Base-by-base conservation (phyloP, 2,113 vertebrate species). In the Saccopteryx leptura region DNA sequence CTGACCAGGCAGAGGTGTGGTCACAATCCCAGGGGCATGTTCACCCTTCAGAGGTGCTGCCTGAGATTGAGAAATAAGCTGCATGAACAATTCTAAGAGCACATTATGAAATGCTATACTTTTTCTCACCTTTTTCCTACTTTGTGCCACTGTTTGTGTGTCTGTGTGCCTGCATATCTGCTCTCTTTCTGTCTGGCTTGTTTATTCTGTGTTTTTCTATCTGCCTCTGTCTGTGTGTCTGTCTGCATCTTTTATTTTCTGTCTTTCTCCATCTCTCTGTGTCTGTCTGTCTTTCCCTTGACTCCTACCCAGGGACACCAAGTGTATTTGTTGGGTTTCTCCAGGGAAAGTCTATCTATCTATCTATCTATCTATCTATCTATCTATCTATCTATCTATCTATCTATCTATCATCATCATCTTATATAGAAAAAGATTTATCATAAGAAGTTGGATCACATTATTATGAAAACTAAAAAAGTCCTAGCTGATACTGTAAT, bases 21-120 rank as follows among this genome's bases (percentile, higher is more conserved):
- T 79, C 93, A 33, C 85, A 75, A 69, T 86, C 58, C 7, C 7
- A 79, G 21, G 24, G 74, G 4, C 81, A 58, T n/a, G n/a, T 52
- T 88, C 94, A 21, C 48, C 23, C 39, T 7, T 63, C 13, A 68
- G n/a, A 71, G 18, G 13, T 50, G 11, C 48, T 90, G 75, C 52
- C 33, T 52, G 63, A 90, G 78, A 92, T 31, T 63, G 23, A 94
- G 76, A 93, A 91, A 26, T 61, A 80, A 84, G 54, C 7, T 84
- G 31, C 12, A 12, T 2, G 58, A 79, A 75, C 15, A 84, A 65
- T 63, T 66, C 54, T 2, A 23, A 19, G 68, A 46, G 17, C 50
- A 4, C 18, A 61, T 39, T 54, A 48, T 15, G 78, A 92, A 60
- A 52, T 68, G 33, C 3, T 8, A 1, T 88, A 33, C 74, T 54